phyloP scores from a whole-genome alignment of 1,140 invertebrate species.

The Pristionchus pacificus region DNA sequence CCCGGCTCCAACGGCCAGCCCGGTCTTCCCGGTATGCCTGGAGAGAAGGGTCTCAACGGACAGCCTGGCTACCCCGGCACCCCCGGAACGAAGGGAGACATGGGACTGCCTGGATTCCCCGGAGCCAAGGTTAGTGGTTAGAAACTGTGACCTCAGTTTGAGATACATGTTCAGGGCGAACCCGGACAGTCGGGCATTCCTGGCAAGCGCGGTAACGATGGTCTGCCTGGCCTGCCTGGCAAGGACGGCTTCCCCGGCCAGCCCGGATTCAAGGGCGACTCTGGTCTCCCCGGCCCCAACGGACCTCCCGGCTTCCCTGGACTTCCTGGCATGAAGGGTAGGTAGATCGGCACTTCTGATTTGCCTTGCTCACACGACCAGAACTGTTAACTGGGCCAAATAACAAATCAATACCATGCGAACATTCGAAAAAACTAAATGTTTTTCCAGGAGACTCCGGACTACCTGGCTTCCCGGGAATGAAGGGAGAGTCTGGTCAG shows the following conservation, averaged over 20 bases:
- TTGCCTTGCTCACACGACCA: background rate
- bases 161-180: slow-evolving; percentile 41
- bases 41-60: slow-evolving; percentile 64
- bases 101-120: slow-evolving; percentile 45
- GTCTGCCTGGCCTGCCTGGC: slow-evolving; percentile 35
- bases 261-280: slow-evolving; percentile 43
- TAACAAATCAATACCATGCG: too few relatives aligned
- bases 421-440: slow-evolving; percentile 5
- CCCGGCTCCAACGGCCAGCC: slow-evolving; percentile 49
- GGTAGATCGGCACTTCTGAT: slow-evolving; percentile 28
- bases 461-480: slow-evolving; percentile 36
- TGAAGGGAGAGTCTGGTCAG: slow-evolving; percentile 36
- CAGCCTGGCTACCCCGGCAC: slow-evolving; percentile 62
- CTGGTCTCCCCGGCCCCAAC: slow-evolving; percentile 27
- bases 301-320: slow-evolving; percentile 56
- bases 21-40: slow-evolving; percentile 28
- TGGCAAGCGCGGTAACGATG: slow-evolving; percentile 38
- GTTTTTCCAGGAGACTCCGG: slow-evolving; percentile 20
- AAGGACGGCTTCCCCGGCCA: slow-evolving; percentile 42
- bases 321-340: slow-evolving; percentile 36
- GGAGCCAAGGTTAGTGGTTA: slow-evolving; percentile 28
- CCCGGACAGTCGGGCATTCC: slow-evolving; percentile 58
- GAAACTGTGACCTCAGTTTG: background rate
- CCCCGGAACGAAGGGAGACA: slow-evolving; percentile 39
- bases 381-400: too few relatives aligned